Conservation (phyloP, 2,888 invertebrate genomes). For the Leptinotarsa peninsularis region DNA sequence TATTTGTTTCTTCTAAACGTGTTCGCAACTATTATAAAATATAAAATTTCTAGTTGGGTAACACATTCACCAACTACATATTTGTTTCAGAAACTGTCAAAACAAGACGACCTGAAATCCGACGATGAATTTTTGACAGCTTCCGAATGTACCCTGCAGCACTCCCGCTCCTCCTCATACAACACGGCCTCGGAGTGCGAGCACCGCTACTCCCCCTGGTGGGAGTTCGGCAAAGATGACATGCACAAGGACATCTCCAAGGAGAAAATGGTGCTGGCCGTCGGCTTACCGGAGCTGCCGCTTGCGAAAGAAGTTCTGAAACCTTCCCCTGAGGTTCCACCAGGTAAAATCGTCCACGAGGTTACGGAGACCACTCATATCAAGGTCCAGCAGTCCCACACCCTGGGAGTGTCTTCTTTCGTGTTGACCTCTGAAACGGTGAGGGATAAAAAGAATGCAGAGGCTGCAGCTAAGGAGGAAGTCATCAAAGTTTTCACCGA, state of each 20-base stretch:
- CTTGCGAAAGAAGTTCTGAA: conserved; percentile 60
- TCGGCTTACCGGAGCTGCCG: conserved; percentile 64
- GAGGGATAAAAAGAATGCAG: conserved; percentile 60
- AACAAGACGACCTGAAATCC: conserved; percentile 68
- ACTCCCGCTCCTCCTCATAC: conserved; percentile 76
- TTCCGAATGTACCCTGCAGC: conserved; percentile 76
- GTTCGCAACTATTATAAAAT: no score
- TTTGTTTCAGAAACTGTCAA: conserved; percentile 47
- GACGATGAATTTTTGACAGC: conserved; percentile 77
- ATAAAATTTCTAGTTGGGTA: no score
- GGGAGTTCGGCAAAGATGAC: conserved; percentile 69
- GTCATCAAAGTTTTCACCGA: conserved; percentile 40
- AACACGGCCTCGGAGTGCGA: conserved; percentile 77
- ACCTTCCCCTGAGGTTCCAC: conserved; percentile 64
- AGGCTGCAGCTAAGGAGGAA: conserved; percentile 47
- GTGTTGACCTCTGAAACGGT: conserved; percentile 69
- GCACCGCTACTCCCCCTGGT: conserved; percentile 69
- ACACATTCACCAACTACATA: background rate
- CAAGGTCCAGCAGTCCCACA: conserved; percentile 68
- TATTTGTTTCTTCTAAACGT: no score
- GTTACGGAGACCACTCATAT: conserved; percentile 69
- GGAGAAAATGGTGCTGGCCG: conserved; percentile 66
- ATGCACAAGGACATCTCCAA: conserved; percentile 59
- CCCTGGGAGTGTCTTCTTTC: conserved; percentile 69
- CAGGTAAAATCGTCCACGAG: conserved; percentile 68